Percentiles rank a stretch among this genome's conserved stretches.
phyloP scores from a whole-genome alignment of 2,113 vertebrate species.

The Neogale vison region DNA sequence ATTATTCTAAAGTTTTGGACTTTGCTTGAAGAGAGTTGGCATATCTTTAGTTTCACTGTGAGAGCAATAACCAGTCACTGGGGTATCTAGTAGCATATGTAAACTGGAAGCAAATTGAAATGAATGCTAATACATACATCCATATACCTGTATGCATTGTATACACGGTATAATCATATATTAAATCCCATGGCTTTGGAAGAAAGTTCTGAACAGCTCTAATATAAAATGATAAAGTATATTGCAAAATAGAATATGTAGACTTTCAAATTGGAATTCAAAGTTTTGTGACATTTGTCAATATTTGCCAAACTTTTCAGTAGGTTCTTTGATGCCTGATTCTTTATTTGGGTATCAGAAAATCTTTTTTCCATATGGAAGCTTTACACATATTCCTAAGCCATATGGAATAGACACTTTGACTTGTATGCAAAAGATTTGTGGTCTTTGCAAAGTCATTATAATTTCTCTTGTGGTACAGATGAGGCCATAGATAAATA shows the following conservation, averaged over 20 bases:
- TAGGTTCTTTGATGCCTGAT: conserved; percentile 5
- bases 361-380: conserved; percentile 37
- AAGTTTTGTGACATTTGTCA: not conserved
- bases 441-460: conserved; percentile 30
- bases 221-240: not conserved
- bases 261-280: conserved; percentile 39
- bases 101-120: too few species aligned
- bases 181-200: not conserved
- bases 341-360: conserved; percentile 41
- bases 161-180: too few species aligned
- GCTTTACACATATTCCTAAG: conserved; percentile 18
- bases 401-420: conserved; percentile 54
- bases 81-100: too few species aligned
- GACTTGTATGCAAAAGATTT: conserved; percentile 58
- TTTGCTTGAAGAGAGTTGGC: too few species aligned
- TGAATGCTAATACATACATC: too few species aligned
- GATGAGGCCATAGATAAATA: conserved; percentile 59
- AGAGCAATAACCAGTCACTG: too few species aligned
- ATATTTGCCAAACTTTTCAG: conserved; percentile 15
- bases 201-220: not conserved
- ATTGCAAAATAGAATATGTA: not conserved
- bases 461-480: conserved; percentile 42
- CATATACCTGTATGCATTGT: too few species aligned
- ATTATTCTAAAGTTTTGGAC: too few species aligned
- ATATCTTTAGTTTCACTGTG: too few species aligned